Conservation (phyloP, 2,113 vertebrate species). For the Nothoprocta perdicaria region DNA sequence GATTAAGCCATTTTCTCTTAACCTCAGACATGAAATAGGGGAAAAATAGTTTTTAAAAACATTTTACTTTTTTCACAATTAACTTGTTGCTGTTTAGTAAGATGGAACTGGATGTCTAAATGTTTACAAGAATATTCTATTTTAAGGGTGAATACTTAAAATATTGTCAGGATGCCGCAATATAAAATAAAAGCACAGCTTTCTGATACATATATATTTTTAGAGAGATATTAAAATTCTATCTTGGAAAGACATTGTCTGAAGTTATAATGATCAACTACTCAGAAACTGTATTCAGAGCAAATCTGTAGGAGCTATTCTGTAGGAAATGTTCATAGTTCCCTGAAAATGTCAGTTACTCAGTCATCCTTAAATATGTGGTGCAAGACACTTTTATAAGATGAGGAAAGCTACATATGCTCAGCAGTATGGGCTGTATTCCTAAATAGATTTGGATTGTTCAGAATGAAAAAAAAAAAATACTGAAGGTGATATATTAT, state of each 20-base stretch:
- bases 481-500: fast-evolving
- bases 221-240: not conserved
- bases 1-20: not conserved
- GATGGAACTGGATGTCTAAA: not conserved
- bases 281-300: not conserved
- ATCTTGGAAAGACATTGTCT: not conserved
- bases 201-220: not conserved
- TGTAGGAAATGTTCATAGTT: not conserved
- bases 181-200: not conserved
- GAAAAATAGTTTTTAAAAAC: not conserved
- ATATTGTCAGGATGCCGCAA: not conserved
- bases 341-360: not conserved
- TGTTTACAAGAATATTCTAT: not conserved
- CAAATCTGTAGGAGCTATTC: not conserved
- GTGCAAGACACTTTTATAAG: not conserved
- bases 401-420: not conserved
- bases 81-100: not conserved
- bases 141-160: not conserved
- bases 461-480: not conserved
- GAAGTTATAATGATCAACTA: not conserved
- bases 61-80: not conserved
- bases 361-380: not conserved
- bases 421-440: not conserved
- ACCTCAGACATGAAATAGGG: not conserved
- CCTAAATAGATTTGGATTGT: not conserved